Percentiles rank a stretch among this genome's conserved stretches.
These are phyloP conservation scores for Atopsyche davidsoni DNA, from an alignment of 1,140 invertebrate genomes.

Conservation along the genomic window DNA sequence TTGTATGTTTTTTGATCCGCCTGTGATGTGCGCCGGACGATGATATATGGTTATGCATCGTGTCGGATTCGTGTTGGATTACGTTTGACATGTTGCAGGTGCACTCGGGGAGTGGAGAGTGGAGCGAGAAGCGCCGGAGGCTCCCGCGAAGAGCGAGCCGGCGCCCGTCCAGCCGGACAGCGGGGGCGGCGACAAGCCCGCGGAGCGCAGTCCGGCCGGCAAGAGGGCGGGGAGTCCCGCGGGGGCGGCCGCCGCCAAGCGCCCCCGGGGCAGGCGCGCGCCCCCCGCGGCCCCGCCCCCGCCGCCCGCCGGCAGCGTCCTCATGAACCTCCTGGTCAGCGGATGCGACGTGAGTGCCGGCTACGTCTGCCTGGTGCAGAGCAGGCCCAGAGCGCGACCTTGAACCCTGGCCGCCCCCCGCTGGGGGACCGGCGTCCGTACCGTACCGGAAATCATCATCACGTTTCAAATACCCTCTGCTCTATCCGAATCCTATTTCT, in stretches of 20 bases:
- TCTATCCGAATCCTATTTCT: not conserved
- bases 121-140: not conserved
- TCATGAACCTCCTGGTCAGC: conserved; percentile 87
- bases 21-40: too few relatives aligned
- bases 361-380: conserved; percentile 75
- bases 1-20: too few relatives aligned
- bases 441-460: too few relatives aligned
- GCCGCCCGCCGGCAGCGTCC: conserved; percentile 64
- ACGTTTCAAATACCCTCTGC: not conserved
- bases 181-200: not conserved
- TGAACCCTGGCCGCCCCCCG: not conserved
- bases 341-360: conserved; percentile 87
- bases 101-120: not conserved
- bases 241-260: conserved; percentile 11
- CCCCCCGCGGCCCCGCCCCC: conserved; percentile 38
- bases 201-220: too few relatives aligned
- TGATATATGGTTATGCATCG: too few relatives aligned
- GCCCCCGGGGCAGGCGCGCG: conserved; percentile 35
- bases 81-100: not conserved
- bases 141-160: not conserved
- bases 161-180: not conserved
- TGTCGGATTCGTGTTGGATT: not conserved
- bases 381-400: conserved; percentile 47
- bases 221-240: conserved; percentile 11
- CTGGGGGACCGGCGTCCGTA: not conserved